Evolutionary conservation across 2,797 vertebrate species (phyloP).

Genomic region (Dryobates pubescens): DNA sequence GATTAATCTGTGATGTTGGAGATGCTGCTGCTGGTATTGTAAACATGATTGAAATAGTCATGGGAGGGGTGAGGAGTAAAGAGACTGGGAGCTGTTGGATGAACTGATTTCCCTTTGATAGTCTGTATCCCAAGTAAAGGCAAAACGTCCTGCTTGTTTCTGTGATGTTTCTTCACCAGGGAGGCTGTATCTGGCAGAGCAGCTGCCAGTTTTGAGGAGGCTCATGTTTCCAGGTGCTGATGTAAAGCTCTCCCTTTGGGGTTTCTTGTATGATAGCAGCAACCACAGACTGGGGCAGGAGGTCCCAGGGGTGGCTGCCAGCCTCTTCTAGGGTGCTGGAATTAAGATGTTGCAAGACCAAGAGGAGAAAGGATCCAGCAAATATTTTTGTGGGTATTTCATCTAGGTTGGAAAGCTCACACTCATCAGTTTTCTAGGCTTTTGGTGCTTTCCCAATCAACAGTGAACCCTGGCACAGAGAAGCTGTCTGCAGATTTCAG

Average conservation of each 20-base stretch:
- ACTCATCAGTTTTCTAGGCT: neutral
- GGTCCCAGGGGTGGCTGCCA: neutral
- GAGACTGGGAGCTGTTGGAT: neutral
- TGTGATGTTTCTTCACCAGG: neutral
- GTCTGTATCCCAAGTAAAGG: neutral
- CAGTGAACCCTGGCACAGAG: neutral
- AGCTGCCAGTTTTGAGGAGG: neutral
- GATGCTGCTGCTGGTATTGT: neutral
- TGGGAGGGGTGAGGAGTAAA: constrained; percentile 14
- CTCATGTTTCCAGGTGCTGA: neutral
- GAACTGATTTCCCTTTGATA: constrained; percentile 3
- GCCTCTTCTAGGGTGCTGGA: neutral
- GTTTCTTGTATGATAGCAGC: neutral
- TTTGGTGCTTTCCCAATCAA: neutral
- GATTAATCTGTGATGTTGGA: constrained; percentile 37
- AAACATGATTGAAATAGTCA: constrained; percentile 42
- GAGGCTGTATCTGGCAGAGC: neutral
- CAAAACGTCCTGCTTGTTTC: neutral
- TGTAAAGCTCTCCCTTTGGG: neutral
- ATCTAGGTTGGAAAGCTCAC: neutral
- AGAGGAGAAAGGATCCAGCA: neutral
- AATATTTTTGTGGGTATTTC: neutral
- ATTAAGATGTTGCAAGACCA: neutral
- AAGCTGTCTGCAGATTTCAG: neutral
- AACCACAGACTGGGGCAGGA: neutral